Conservation (phyloP, 2,888 invertebrate genomes). For the Liposcelis brunnea region DNA sequence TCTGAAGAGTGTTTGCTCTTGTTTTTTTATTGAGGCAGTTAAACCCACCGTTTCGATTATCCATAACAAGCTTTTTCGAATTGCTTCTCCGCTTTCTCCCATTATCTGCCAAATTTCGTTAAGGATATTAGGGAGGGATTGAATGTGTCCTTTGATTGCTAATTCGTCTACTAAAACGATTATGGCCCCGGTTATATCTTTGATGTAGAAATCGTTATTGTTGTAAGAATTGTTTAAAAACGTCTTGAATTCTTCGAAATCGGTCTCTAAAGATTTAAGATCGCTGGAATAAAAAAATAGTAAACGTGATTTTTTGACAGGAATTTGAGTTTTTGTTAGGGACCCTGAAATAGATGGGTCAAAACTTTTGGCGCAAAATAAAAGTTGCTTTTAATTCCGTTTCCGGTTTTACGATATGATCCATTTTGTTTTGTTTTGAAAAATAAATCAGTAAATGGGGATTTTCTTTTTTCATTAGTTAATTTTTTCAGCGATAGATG, state of each 20-base stretch:
- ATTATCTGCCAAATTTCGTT: conserved; percentile 71
- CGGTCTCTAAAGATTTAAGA: conserved; percentile 42
- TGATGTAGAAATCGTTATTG: conserved; percentile 68
- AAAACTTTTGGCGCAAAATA: too few species aligned
- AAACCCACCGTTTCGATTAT: conserved; percentile 43
- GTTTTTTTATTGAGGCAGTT: too few species aligned
- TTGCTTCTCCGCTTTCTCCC: conserved; percentile 66
- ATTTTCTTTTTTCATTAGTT: too few species aligned
- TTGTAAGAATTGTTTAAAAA: conserved; percentile 63
- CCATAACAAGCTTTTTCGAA: conserved; percentile 57
- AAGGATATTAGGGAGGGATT: conserved; percentile 60
- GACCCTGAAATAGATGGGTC: too few species aligned
- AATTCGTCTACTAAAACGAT: conserved; percentile 58
- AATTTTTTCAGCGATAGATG: too few species aligned
- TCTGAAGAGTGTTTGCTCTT: conserved; percentile 9
- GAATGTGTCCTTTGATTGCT: conserved; percentile 56
- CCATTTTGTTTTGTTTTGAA: too few species aligned
- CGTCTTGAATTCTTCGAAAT: conserved; percentile 46
- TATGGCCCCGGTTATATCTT: conserved; percentile 52
- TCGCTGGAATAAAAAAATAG: conserved; percentile 19
- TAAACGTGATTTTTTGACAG: background rate
- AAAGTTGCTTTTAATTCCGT: too few species aligned
- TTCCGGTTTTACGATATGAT: too few species aligned
- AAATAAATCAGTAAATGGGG: too few species aligned
- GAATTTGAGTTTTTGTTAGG: background rate